These are phyloP conservation scores for Myotis davidii DNA, from an alignment of 2,113 vertebrate species.

Conservation along the genomic window DNA sequence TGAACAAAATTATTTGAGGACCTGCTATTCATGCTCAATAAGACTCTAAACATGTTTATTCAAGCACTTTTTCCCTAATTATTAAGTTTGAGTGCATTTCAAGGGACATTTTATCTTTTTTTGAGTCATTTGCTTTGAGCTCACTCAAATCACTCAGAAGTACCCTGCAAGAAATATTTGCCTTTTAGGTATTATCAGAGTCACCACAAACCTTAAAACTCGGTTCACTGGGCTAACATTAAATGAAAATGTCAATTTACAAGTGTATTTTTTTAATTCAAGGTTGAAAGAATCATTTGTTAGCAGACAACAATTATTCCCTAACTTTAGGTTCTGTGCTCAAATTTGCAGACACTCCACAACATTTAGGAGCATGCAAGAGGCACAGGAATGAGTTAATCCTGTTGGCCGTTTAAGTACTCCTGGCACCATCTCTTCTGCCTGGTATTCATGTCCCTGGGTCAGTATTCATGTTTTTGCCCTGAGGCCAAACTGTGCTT, in stretches of 20 bases:
- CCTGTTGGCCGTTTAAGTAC: accelerated
- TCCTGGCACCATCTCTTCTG: neutral
- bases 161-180: neutral
- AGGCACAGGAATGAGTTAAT: neutral
- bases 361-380: neutral
- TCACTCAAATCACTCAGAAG: constrained; percentile 47
- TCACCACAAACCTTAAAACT: neutral
- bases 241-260: constrained; percentile 5
- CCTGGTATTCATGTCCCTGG: neutral
- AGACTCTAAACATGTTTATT: constrained; percentile 46
- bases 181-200: neutral
- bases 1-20: neutral
- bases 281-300: constrained; percentile 12
- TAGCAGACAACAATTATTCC: neutral
- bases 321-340: neutral
- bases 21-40: constrained; percentile 27
- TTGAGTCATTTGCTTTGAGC: constrained; percentile 57
- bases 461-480: constrained; percentile 48
- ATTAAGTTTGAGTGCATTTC: constrained; percentile 53
- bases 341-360: neutral
- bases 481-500: constrained; percentile 60
- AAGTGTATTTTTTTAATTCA: constrained; percentile 30
- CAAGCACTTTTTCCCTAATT: constrained; percentile 57
- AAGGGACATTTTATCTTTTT: constrained; percentile 62
- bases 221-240: neutral